A percentile compares a stretch with the other conserved stretches of the same genome.
Evolutionary conservation across 2,888 invertebrate species (phyloP).

Genomic region (Drosophila borealis): DNA sequence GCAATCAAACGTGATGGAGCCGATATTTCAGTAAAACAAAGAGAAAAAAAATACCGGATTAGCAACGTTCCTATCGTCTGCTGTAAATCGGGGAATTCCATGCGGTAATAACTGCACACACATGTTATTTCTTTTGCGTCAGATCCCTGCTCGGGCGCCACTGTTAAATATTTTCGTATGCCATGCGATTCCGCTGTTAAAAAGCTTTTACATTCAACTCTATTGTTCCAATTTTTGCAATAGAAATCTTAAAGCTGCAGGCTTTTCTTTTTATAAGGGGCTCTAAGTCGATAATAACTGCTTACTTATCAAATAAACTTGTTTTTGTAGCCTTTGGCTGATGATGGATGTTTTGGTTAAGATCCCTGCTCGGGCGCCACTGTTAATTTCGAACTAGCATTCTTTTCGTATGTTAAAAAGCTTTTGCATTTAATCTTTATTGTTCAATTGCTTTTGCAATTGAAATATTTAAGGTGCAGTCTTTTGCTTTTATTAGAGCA

Average conservation of each 20-base stretch:
- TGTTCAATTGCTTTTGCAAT: not conserved
- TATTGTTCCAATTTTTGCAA: not conserved
- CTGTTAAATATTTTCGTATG: not conserved
- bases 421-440: not conserved
- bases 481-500: not conserved
- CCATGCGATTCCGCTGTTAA: too few species aligned
- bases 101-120: conserved; percentile 15
- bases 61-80: conserved; percentile 19
- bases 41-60: conserved; percentile 17
- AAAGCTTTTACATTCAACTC: not conserved
- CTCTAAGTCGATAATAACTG: not conserved
- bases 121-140: conserved; percentile 6
- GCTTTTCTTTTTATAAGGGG: not conserved
- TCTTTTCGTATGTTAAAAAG: not conserved
- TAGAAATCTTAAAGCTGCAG: not conserved
- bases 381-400: not conserved
- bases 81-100: conserved; percentile 3
- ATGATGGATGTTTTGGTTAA: not conserved
- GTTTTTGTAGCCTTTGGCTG: not conserved
- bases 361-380: not conserved
- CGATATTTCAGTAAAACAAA: conserved; percentile 10
- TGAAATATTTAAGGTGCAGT: not conserved
- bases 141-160: not conserved
- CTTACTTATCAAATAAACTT: not conserved
- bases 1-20: conserved; percentile 36